Base-by-base conservation (phyloP, 1,140 invertebrate species). In the Venturia canescens region DNA sequence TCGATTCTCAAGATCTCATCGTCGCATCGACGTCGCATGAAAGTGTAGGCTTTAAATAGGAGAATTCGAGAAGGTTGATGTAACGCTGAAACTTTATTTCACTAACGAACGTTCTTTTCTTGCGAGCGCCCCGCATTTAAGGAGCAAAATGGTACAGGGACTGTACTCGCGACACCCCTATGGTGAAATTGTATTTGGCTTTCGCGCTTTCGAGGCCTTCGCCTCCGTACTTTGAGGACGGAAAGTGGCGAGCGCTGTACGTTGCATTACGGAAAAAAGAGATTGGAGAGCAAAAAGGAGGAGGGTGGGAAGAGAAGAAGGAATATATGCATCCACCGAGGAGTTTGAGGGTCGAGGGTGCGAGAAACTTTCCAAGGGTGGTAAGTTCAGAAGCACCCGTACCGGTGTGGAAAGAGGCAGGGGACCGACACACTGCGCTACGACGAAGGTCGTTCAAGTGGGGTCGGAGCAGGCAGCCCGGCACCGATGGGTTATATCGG, bases 161-260 rank as follows among this genome's bases (percentile, higher is more conserved):
- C 15, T 5, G 72, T 76, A 75, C 57, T 53, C 34, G 66, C 53
- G 60, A 72, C 80, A 79, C 78, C 70, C 66, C 66, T 2, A 16
- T 83, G 72, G 53, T 29, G 70, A 80, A 83, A 85, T 84, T 84
- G 74, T 85, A 83, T 86, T 86, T 84, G 79, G 57, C 78, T 60
- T 85, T 84, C 80, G 48, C 80, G 67, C 63, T 63, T 34, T n/a
- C n/a, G 57, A 66, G 72, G 63, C 21, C 21, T 26, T 23, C 57
- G 53, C 66, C 18, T 71, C 13, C 69, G n/a, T n/a, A 18, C 34
- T 71, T 71, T 38, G 3, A 63, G 29, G 50, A 21, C 23, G 27
- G 15, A n/a, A 57, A 63, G 50, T 63, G 74, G 74, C 74, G 48
- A 76, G 18, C 69, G 57, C 50, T 63, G 18, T 63, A 44, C 18